Evolutionary conservation across 2,797 vertebrate genomes (phyloP).

Genomic region (Myripristis jacobus): DNA sequence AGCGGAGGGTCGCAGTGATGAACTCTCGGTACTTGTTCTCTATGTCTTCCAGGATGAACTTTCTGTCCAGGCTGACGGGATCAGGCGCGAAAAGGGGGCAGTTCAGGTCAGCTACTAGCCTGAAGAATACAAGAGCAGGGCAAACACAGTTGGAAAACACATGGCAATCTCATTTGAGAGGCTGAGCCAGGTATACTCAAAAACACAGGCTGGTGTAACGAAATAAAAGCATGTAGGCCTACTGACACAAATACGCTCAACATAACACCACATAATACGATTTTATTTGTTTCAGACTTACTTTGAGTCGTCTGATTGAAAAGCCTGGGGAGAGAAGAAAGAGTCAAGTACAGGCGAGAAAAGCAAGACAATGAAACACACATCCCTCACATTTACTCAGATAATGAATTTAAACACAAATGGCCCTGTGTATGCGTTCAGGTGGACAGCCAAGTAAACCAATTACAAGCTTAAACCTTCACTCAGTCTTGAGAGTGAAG

Average conservation of each 20-base stretch:
- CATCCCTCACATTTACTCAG: background rate
- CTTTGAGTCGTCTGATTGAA: constrained; percentile 82
- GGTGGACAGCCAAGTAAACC: no score
- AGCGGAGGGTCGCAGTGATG: constrained; percentile 77
- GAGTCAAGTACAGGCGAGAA: constrained; percentile 38
- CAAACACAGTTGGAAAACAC: background rate
- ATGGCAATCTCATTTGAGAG: background rate
- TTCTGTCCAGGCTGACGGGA: constrained; percentile 73
- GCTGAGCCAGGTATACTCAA: background rate
- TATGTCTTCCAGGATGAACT: constrained; percentile 77
- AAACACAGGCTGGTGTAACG: background rate
- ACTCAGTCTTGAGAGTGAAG: no score
- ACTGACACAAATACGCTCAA: background rate
- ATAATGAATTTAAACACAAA: constrained; percentile 23
- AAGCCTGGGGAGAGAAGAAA: constrained; percentile 71
- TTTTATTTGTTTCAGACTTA: constrained; percentile 64
- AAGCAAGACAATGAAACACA: background rate
- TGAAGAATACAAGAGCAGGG: constrained; percentile 40
- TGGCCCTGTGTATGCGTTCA: no score
- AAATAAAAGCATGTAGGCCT: constrained; percentile 8
- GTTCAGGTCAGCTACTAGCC: constrained; percentile 76
- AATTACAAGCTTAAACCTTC: no score
- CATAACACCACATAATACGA: background rate
- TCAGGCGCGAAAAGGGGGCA: constrained; percentile 72
- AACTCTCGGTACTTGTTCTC: constrained; percentile 81